These are phyloP conservation scores for Bradypus variegatus DNA, from an alignment of 2,797 vertebrate genomes.

Conservation along the genomic window DNA sequence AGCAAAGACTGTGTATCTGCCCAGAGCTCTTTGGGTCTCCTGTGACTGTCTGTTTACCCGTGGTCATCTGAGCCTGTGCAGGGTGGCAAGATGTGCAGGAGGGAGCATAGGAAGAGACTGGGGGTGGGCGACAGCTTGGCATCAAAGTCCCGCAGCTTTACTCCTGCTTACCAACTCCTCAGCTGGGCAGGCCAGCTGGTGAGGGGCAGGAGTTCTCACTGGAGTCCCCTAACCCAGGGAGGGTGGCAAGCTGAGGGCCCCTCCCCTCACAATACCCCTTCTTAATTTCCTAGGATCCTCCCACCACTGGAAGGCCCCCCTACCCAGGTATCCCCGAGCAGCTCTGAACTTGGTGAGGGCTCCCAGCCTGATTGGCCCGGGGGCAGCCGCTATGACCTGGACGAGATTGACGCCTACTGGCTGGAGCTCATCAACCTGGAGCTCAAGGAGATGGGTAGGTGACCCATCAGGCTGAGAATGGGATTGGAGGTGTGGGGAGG, in stretches of 20 bases:
- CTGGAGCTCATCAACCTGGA: conserved; percentile 91
- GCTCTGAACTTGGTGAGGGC: conserved; percentile 66
- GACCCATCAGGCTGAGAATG: neutral
- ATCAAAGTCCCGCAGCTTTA: neutral
- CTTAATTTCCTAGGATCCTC: conserved; percentile 71
- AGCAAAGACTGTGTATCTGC: neutral
- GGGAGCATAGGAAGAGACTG: neutral
- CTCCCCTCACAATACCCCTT: neutral
- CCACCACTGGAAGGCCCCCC: conserved; percentile 71
- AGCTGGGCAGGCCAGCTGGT: neutral
- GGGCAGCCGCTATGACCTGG: conserved; percentile 90
- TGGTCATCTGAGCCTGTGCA: neutral
- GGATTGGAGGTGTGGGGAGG: neutral
- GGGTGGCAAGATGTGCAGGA: neutral
- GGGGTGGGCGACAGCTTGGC: neutral
- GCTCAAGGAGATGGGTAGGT: conserved; percentile 91
- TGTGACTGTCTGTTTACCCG: neutral
- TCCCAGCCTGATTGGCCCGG: conserved; percentile 75
- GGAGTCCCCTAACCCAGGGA: neutral
- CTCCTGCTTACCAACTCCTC: neutral
- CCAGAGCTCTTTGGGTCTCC: neutral
- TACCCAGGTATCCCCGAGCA: conserved; percentile 59
- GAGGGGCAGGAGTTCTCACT: neutral
- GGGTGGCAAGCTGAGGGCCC: neutral
- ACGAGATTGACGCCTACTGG: conserved; percentile 93